Percentiles rank a stretch among this genome's conserved stretches.
These are phyloP conservation scores for Oryzaephilus surinamensis DNA, from an alignment of 1,140 invertebrate genomes.

Conservation along the genomic window DNA sequence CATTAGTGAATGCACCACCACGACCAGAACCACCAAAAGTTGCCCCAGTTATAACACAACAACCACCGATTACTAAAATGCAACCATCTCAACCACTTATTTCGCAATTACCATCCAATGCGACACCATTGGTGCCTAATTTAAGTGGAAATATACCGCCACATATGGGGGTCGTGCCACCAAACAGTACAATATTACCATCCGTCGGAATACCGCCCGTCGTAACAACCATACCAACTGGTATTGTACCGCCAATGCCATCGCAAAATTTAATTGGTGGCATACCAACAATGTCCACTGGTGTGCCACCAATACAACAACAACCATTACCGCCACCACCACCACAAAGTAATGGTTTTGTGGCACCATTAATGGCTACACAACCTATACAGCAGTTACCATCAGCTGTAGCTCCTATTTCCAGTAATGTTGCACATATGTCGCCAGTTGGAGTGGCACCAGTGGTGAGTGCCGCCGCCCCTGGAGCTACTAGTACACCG, in stretches of 20 bases:
- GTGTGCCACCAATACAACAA: conserved; percentile 16
- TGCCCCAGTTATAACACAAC: conserved; percentile 22
- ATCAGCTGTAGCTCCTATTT: conserved; percentile 9
- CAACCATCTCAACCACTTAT: no score
- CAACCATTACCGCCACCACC: conserved; percentile 4
- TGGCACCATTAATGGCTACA: not conserved
- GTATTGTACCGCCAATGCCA: conserved; percentile 32
- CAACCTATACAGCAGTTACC: not conserved
- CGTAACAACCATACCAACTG: conserved; percentile 25
- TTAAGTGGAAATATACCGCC: conserved; percentile 2
- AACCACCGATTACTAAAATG: conserved; percentile 15
- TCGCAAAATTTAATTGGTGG: no score
- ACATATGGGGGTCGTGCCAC: conserved; percentile 14
- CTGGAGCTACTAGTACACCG: conserved; percentile 29
- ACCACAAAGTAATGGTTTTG: not conserved
- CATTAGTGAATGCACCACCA: conserved; percentile 29
- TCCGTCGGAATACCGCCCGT: conserved; percentile 2
- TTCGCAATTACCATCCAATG: no score
- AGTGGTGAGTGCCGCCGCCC: not conserved
- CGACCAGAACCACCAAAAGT: conserved; percentile 37
- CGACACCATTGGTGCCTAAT: conserved; percentile 13
- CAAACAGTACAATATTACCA: conserved; percentile 4
- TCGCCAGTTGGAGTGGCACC: conserved; percentile 8
- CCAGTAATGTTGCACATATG: conserved; percentile 9
- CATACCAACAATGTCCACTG: conserved; percentile 21